phyloP scores from a whole-genome alignment of 2,797 vertebrate genomes.

The Tauraco hartlaubi region DNA sequence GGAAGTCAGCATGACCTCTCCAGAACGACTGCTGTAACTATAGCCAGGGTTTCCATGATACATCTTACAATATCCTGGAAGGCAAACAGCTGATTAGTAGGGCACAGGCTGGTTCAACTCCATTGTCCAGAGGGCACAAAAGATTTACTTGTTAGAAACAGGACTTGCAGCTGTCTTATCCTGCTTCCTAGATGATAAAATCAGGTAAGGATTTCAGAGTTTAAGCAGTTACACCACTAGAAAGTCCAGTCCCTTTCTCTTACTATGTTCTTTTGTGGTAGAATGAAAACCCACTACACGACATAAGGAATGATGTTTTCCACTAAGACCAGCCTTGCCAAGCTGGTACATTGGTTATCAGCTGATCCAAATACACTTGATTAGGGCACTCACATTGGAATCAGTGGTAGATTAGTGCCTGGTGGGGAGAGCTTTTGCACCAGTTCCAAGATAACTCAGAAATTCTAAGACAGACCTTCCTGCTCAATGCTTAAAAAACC shows the following conservation, averaged over 20 bases:
- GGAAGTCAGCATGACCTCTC: background rate
- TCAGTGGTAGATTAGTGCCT: background rate
- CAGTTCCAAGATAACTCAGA: background rate
- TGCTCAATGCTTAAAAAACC: background rate
- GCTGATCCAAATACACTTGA: background rate
- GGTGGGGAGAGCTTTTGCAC: background rate
- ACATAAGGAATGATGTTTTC: background rate
- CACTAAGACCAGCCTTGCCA: background rate
- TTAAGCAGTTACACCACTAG: background rate
- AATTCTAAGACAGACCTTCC: background rate
- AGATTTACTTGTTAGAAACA: background rate
- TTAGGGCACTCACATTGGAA: background rate
- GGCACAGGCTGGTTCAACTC: background rate
- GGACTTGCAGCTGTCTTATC: background rate
- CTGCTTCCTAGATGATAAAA: background rate
- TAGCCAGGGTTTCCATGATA: background rate
- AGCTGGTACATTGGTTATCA: background rate
- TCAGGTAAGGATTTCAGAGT: background rate
- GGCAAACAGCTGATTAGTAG: background rate
- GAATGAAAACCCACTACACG: background rate
- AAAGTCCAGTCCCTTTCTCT: background rate
- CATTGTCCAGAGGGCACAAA: background rate
- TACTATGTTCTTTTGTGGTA: background rate
- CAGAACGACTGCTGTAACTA: background rate
- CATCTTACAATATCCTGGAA: background rate